Base-by-base conservation (phyloP, 2,888 invertebrate genomes). In the Pachycephus smyrnensis region DNA sequence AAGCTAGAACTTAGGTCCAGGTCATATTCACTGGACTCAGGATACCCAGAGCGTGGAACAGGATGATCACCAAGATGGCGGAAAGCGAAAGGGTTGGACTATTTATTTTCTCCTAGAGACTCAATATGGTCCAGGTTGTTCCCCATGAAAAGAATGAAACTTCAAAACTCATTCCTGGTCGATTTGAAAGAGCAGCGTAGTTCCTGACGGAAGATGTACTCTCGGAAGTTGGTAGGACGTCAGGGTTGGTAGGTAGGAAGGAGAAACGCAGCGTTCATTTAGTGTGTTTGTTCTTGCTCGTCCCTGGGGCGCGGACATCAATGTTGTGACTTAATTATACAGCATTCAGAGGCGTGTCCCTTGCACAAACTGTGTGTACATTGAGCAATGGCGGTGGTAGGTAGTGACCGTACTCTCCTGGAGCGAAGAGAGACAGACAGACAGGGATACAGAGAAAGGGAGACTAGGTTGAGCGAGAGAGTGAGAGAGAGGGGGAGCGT, bases 321-420 rank as follows among this genome's bases (percentile, higher is more conserved):
- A 88, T 88, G 89, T 89, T 88, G 89, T 88, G 90, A 90, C 91
- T 90, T 90, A 90, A 91, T 91, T 91, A 91, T 90, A 89, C 89
- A 88, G 89, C 86, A 90, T 91, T 91, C 91, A 91, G 88, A 88
- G 85, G 84, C 84, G 88, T 88, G 88, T 88, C 89, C 86, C 89
- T 86, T 86, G 87, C 87, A 85, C 86, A 87, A 88, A 89, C 88
- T 40, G 40, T 80, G 82, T 80, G 81, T 80, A 83, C 79, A 80
- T 77, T 71, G 79, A 77, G 84, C 77, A 84, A 84, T 84, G 83
- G 83, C 84, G 15, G 40, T 40, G 40, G 40, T 40, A 40, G 40
- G 40, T 15, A 86, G 83, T 86, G 88, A 87, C 88, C 88, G 77
- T 85, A 77, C 85, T 86, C 84, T 82, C 15, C 40, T 40, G 1